Evolutionary conservation across 2,113 vertebrate species (phyloP).

Genomic region (Buteo buteo): DNA sequence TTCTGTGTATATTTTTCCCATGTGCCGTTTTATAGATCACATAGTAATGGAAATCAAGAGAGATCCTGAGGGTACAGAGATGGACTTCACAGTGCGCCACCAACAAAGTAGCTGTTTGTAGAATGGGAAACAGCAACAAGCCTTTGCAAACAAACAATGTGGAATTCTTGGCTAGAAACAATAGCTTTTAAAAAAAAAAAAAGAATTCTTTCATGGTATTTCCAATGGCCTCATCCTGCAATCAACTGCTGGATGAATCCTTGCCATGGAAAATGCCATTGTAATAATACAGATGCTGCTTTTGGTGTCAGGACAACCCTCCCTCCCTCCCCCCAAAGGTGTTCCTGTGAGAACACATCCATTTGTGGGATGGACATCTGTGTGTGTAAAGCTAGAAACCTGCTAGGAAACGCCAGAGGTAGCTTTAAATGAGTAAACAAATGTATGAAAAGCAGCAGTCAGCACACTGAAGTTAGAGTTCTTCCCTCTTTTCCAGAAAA

Average conservation of each 20-base stretch:
- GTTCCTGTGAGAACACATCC: rapidly evolving
- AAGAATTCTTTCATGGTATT: neutral
- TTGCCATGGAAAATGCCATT: neutral
- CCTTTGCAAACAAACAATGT: slow-evolving; percentile 15
- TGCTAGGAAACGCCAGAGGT: neutral
- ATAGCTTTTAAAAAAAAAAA: neutral
- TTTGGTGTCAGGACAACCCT: neutral
- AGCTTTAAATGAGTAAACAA: neutral
- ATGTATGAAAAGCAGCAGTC: neutral
- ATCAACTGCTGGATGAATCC: neutral
- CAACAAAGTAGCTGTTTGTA: slow-evolving; percentile 16
- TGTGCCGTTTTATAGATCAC: slow-evolving; percentile 16
- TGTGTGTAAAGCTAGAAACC: rapidly evolving
- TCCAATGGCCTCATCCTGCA: neutral
- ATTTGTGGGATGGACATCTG: neutral
- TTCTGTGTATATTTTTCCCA: neutral
- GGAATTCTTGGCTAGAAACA: neutral
- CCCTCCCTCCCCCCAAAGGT: neutral
- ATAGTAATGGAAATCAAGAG: neutral
- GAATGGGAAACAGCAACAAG: neutral
- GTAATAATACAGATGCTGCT: neutral
- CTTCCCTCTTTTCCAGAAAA: neutral
- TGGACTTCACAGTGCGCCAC: slow-evolving; percentile 34
- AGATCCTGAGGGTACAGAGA: slow-evolving; percentile 36
- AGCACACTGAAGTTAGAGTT: neutral